Evolutionary conservation across 1,140 invertebrate genomes (phyloP), one percentile per base, ranked within the genome.

Genomic region (Drosophila neocordata): DNA sequence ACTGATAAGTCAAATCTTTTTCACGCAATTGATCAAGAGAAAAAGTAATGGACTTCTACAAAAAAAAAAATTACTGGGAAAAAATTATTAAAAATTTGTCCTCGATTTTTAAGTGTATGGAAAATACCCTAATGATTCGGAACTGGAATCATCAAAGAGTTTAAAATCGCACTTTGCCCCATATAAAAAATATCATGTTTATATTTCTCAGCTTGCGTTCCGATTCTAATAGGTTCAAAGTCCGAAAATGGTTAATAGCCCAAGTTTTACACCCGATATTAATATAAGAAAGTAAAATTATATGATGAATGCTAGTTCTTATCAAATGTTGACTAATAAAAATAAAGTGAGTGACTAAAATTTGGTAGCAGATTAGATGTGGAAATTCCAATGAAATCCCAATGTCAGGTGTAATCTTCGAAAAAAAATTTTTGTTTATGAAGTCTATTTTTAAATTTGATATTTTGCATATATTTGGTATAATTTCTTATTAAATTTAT

Each of bases 301-400:
- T 2, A 48, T 20, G 41, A 20, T 8, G 9, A 48, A 20, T 48
- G 41, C 8, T 20, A 48, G 41, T 20, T 20, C 8, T 48, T 48
- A 48, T 48, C 41, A 48, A 48, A 15, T 48, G 41, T 48, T 48
- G 18, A 48, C 41, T 20, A 7, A 48, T 48, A 48, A 31, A 48
- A 48, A n/a, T n/a, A 7, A 48, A 4, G n/a, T 9, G 41, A 20
- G 18, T 48, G 8, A 48, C 41, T 48, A 48, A 48, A 20, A 48
- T 20, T 20, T 20, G 41, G 41, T 48, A 48, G 41, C 41, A 20
- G 41, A 48, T 48, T 20, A 48, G 15, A 11, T 20, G 15, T 48
- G 7, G 18, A 18, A 48, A 48, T 48, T 48, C 15, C 20, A 48
- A 2, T 11, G 41, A 48, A 48, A 20, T 15, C 41, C 8, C 41